Base-by-base conservation (phyloP, 2,797 vertebrate species). In the Darevskia nairensis region DNA sequence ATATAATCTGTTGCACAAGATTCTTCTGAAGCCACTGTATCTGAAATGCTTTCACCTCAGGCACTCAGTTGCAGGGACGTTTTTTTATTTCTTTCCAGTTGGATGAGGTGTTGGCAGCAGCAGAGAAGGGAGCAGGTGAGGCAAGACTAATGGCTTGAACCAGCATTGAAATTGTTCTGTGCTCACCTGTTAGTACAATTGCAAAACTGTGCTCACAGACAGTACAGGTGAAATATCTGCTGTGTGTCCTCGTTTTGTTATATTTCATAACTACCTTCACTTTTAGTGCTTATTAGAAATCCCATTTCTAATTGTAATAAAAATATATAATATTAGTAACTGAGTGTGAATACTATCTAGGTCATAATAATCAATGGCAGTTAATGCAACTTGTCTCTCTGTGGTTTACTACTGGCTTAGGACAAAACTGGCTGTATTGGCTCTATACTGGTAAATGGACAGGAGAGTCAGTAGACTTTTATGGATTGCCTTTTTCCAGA, bases 31-130 rank as follows among this genome's bases (percentile, higher is more conserved):
- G 21, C 61, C 61, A 61, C 59, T 71, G 27, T 71, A 29, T 71
- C 69, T 71, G 69, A 29, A 4, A 10, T 29, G n/a, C 27, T 71
- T 29, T n/a, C 27, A 71, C 4, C 19, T 19, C 29, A 69, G 50
- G n/a, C n/a, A 59, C 15, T 50, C n/a, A 21, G 19, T 27, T 59
- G 78, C 29, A 32, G 29, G 72, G 25, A 25, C 3, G 35, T 59
- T 59, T 61, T 61, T 23, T 84, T 84, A 74, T 50, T 46, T 74
- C 74, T 74, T 71, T 84, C 41, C 50, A 86, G 61, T 39, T n/a
- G 29, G 21, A 77, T 19, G 29, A 44, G 39, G n/a, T 77, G 39
- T 29, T 17, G 15, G 61, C 39, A n/a, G 21, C 50, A 59, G 35
- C n/a, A 76, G 35, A 13, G 29, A 68, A 35, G 59, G 61, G 44